phyloP scores from a whole-genome alignment of 2,888 invertebrate species.

The Myopa tessellatipennis region DNA sequence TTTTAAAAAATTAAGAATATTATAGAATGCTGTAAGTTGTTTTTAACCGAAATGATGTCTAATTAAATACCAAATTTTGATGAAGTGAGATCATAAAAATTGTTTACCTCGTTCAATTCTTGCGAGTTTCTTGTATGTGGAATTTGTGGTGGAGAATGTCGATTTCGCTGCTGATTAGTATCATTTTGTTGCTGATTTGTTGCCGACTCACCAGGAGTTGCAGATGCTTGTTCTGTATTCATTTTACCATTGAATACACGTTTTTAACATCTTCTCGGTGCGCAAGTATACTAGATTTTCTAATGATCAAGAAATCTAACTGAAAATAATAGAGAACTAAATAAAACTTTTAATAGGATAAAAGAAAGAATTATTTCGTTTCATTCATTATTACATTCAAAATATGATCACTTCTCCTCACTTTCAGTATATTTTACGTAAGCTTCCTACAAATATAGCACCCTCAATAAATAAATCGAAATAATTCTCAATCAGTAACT shows the following conservation, averaged over 20 bases:
- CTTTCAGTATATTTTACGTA: slow-evolving; percentile 7
- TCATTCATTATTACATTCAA: not conserved
- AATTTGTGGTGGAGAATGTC: slow-evolving; percentile 52
- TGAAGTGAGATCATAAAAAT: not conserved
- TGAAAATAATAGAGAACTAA: not conserved
- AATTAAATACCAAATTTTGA: no score
- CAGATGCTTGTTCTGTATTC: slow-evolving; percentile 52
- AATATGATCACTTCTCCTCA: not conserved
- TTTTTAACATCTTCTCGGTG: slow-evolving; percentile 25
- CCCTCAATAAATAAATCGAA: slow-evolving; percentile 19
- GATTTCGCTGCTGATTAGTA: slow-evolving; percentile 55
- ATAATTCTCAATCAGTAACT: slow-evolving; percentile 23
- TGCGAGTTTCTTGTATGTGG: slow-evolving; percentile 56
- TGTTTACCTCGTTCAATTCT: slow-evolving; percentile 64
- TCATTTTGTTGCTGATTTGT: slow-evolving; percentile 47
- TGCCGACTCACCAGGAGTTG: slow-evolving; percentile 52
- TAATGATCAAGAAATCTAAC: not conserved
- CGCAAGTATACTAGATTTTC: not conserved
- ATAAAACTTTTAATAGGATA: not conserved
- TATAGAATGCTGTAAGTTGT: no score
- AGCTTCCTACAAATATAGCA: not conserved
- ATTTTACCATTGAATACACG: slow-evolving; percentile 45
- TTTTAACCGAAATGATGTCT: no score
- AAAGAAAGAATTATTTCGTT: not conserved
- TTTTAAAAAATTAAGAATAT: no score